These are phyloP conservation scores for Linepithema humile DNA, from an alignment of 1,140 invertebrate genomes.

Conservation along the genomic window DNA sequence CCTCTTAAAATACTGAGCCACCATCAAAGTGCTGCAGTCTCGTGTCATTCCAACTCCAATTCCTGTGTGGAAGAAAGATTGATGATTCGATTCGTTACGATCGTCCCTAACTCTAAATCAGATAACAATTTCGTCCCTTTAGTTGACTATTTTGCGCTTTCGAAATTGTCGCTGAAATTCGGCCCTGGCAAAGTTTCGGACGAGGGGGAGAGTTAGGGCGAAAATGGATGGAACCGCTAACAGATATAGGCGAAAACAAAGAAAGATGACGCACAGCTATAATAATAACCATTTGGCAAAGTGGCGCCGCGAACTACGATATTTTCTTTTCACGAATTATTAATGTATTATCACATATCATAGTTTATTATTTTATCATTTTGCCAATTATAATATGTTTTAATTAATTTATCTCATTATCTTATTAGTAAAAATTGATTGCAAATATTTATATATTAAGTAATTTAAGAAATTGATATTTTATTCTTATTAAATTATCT, in stretches of 20 bases:
- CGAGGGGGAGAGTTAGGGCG: not conserved
- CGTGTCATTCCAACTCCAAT: conserved; percentile 93
- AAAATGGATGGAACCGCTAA: conserved; percentile 3
- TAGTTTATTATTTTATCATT: not conserved
- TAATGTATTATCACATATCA: not conserved
- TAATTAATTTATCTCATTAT: not conserved
- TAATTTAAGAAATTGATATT: not conserved
- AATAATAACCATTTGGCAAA: conserved; percentile 4
- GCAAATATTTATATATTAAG: not conserved
- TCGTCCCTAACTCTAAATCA: not conserved
- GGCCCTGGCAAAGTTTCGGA: not conserved
- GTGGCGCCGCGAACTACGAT: not conserved
- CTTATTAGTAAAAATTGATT: not conserved
- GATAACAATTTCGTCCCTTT: conserved; percentile 22
- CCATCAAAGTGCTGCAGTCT: conserved; percentile 94
- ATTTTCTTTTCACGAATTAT: not conserved
- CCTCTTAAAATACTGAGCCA: conserved; percentile 95
- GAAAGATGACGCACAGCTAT: not conserved
- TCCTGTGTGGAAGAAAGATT: conserved; percentile 84
- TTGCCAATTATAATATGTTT: not conserved
- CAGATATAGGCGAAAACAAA: not conserved
- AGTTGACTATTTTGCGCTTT: not conserved
- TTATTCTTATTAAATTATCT: not conserved
- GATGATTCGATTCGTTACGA: not conserved
- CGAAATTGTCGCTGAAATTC: conserved; percentile 7